Evolutionary conservation across 2,113 vertebrate genomes (phyloP), one percentile per base, ranked within the genome.

Genomic region (Macheiramphus alcinus): DNA sequence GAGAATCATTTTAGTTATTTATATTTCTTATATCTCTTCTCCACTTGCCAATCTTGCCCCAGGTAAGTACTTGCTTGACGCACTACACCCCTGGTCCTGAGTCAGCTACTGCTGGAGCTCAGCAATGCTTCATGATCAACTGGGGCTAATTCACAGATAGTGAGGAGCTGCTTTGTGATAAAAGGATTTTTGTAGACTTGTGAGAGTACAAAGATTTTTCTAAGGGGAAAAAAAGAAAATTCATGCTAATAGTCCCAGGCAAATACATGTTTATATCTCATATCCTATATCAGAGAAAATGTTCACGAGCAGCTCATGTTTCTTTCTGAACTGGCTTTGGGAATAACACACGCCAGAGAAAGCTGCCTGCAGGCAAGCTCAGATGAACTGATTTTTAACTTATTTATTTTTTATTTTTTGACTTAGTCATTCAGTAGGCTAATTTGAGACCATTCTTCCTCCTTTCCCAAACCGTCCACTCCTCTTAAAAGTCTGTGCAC

Each of bases 41-140:
- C 32, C 29, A 16, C 29, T 26, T 38, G 27, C 13, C 38, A 40
- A 0, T 47, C 61, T 61, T 7, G 27, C 11, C 47, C 53, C 32
- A 13, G 19, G 16, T 9, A 23, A 45, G 34, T 16, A 11, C 19
- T 32, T 40, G 6, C 27, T 50, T 1, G 1, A 9, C 0, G 3
- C 5, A 3, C 4, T 6, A 1, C 26, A 32, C 68, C 42, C 31
- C 15, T 17, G 15, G 3, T 48, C n/a, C 45, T 4, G 20, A 58
- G 42, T 32, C 9, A 2, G 75, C 13, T 29, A 4, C 29, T 47
- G 14, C 45, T 55, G 61, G 53, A 68, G 23, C 32, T 62, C 74
- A 74, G 25, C 47, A 27, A 6, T 1, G 26, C 17, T 48, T 70
- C 36, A 1, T 25, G 4, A 26, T 13, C 36, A 23, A 1, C 50